Conservation (phyloP, 2,888 invertebrate genomes). For the Drosophila borborema region DNA sequence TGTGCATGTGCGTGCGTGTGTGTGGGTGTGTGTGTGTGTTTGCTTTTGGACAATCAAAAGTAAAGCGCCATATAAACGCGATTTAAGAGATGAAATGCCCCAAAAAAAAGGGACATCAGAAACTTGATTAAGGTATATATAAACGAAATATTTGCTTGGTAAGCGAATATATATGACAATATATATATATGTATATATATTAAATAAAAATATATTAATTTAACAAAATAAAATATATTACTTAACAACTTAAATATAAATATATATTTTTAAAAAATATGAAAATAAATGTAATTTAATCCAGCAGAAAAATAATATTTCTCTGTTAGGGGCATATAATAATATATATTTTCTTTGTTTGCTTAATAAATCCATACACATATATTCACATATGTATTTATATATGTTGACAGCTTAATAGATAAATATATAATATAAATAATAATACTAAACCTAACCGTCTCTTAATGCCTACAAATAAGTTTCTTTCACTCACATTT, state of each 20-base stretch:
- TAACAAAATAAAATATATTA: too few species aligned
- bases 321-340: too few species aligned
- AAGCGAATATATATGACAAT: background rate
- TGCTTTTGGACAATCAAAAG: slow-evolving; percentile 45
- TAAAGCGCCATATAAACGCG: slow-evolving; percentile 42
- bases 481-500: too few species aligned
- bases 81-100: slow-evolving; percentile 36
- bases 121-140: slow-evolving; percentile 9
- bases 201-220: too few species aligned
- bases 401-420: too few species aligned
- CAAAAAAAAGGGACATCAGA: slow-evolving; percentile 19
- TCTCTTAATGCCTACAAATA: too few species aligned
- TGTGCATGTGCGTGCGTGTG: background rate
- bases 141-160: background rate
- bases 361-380: background rate
- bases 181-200: too few species aligned
- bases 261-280: background rate
- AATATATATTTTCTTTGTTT: too few species aligned
- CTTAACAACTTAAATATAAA: background rate
- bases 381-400: background rate
- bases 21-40: background rate
- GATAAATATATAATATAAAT: background rate
- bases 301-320: too few species aligned
- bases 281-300: background rate
- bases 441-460: too few species aligned